phyloP scores from a whole-genome alignment of 2,113 vertebrate genomes.

The Istiophorus platypterus region DNA sequence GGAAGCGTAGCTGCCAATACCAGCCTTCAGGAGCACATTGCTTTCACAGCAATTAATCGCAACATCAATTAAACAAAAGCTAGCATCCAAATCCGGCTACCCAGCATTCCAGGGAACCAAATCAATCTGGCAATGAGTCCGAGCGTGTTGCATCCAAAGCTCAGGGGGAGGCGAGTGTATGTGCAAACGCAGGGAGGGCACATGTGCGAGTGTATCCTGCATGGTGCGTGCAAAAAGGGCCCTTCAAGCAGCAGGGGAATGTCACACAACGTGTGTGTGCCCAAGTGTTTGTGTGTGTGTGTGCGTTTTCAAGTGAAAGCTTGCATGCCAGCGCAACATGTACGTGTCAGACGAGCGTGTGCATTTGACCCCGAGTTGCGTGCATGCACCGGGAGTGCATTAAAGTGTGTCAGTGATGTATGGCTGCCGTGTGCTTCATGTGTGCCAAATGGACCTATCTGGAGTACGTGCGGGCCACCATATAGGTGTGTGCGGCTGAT shows the following conservation, averaged over 20 bases:
- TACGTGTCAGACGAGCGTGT: slow-evolving; percentile 24
- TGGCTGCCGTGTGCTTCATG: slow-evolving; percentile 6
- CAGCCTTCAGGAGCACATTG: slow-evolving; percentile 70
- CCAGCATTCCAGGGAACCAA: slow-evolving; percentile 67
- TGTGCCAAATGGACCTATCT: slow-evolving; percentile 10
- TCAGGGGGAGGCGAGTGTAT: slow-evolving; percentile 33
- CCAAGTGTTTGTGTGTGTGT: not conserved
- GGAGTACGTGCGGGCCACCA: not conserved
- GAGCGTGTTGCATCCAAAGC: slow-evolving; percentile 17
- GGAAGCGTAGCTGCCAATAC: slow-evolving; percentile 45
- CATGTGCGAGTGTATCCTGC: not conserved
- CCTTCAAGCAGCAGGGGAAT: not conserved
- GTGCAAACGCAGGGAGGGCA: slow-evolving; percentile 7
- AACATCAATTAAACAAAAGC: slow-evolving; percentile 79
- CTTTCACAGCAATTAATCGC: slow-evolving; percentile 78
- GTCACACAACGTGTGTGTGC: not conserved
- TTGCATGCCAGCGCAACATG: slow-evolving; percentile 5
- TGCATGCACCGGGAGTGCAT: slow-evolving; percentile 16
- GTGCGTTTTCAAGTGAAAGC: slow-evolving; percentile 11
- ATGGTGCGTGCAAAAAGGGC: not conserved
- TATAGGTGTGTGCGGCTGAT: not conserved
- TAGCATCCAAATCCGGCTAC: slow-evolving; percentile 61
- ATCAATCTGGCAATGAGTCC: slow-evolving; percentile 59
- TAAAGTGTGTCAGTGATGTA: slow-evolving; percentile 39
- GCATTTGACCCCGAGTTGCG: slow-evolving; percentile 29